Base-by-base conservation (phyloP, 2,888 invertebrate species). In the Hirudinaria manillensis region DNA sequence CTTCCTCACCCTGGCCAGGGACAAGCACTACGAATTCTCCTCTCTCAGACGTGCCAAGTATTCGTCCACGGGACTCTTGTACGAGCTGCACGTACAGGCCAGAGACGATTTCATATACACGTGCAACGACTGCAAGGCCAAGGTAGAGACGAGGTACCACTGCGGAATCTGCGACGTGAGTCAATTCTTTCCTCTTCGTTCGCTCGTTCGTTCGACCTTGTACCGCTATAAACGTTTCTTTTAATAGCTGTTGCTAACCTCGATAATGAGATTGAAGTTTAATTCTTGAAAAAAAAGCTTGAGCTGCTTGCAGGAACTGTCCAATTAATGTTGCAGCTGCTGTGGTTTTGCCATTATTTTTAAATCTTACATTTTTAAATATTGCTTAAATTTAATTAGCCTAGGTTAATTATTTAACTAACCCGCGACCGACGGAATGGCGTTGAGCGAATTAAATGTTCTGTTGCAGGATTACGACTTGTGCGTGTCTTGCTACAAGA, bases 11-110 rank as follows among this genome's bases (percentile, higher is more conserved):
- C 29, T 97, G 89, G 97, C 99, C 36, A 90, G 99, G 80, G 99
- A 99, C 86, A 93, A 94, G 81, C 99, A 99, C 87, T 97, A 93
- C 87, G 99, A 99, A 87, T 99, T 99, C 87, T 96, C 94, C 45
- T 95, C 95, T 2, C 88, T 96, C 80, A 89, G 99, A 32, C 89
- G 99, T 79, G 95, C 96, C 75, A 93, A 94, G 85, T 98, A 91
- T 87, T 97, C 97, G 79, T 94, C 97, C 4, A 91, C 99, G 87
- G 93, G 94, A 80, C 93, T 99, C 93, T 87, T 99, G 79, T 97
- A 97, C 87, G 98, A 99, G 86, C 88, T 99, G 81, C 98, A 99
- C 88, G 98, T 96, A 87, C 97, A 98, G 88, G 95, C 96, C 78
- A 93, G 93, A 86, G 96, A 97, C 86, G 93, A 93, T 87, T 97